A percentile compares a stretch with the other conserved stretches of the same genome.
These are phyloP conservation scores for Paguma larvata DNA, from an alignment of 2,797 vertebrate species.

Conservation along the genomic window DNA sequence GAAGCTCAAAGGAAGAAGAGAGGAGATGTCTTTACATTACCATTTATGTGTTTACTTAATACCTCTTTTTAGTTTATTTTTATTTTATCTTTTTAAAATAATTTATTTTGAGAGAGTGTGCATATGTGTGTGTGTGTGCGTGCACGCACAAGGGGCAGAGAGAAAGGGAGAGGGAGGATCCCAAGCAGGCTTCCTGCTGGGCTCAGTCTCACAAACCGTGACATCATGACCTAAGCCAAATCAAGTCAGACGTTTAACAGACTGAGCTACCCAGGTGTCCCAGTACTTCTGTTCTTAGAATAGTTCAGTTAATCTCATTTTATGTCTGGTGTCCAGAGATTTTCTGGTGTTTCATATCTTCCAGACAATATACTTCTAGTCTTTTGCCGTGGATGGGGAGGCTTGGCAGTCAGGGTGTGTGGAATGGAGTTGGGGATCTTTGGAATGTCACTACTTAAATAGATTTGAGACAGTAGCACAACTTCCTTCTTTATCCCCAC, in stretches of 20 bases:
- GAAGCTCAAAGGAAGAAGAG: slow-evolving; percentile 10
- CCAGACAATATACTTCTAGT: background rate
- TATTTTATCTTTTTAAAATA: too few relatives aligned
- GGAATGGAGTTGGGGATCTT: background rate
- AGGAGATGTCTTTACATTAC: background rate
- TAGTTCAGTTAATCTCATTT: background rate
- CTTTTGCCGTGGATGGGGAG: background rate
- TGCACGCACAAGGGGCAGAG: too few relatives aligned
- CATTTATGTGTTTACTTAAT: background rate
- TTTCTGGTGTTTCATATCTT: slow-evolving; percentile 1
- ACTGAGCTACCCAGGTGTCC: too few relatives aligned
- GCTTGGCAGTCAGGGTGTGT: slow-evolving; percentile 7
- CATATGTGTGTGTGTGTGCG: too few relatives aligned
- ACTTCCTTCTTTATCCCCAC: background rate
- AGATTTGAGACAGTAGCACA: background rate
- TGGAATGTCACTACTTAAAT: slow-evolving; percentile 10
- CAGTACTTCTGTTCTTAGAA: background rate
- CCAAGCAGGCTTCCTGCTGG: too few relatives aligned
- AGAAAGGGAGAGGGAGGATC: too few relatives aligned
- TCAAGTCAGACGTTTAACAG: too few relatives aligned
- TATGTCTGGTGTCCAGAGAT: background rate
- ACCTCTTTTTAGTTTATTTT: background rate
- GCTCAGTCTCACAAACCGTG: too few relatives aligned
- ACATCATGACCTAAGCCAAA: too few relatives aligned
- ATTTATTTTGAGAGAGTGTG: too few relatives aligned